Base-by-base conservation (phyloP, 2,797 vertebrate species). In the Hippocampus kuda region DNA sequence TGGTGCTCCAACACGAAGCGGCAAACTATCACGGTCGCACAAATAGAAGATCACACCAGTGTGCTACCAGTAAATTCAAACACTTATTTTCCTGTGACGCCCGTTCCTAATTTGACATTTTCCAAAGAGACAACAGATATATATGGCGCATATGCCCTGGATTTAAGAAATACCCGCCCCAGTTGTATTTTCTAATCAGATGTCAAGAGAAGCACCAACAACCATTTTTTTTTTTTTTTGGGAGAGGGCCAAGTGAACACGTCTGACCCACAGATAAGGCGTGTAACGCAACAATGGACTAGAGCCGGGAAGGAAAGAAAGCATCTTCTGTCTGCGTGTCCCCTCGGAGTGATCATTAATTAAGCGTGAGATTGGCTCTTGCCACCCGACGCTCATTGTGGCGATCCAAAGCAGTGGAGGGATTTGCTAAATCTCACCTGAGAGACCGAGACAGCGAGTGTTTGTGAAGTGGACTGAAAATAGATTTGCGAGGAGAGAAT, bases 341-440 rank as follows among this genome's bases (percentile, higher is more conserved):
- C 79, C 78, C 10, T 57, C 0, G 63, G 85, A 85, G 79, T 76
- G 22, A 68, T 84, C 79, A 86, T 87, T 89, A 89, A 90, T 89
- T 89, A 89, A 89, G 78, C 69, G 74, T 87, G 85, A 88, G 80
- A 88, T 86, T 86, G 84, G 73, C 80, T 88, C 77, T 75, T 76
- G 79, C 76, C 72, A 68, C 72, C 74, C 27, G 68, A 65, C 73
- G 70, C 75, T 78, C 68, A 54, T 75, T 76, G 72, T 65, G 73
- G 73, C 80, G 78, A 84, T 81, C 77, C 79, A 54, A 67, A 81
- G 73, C 72, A 48, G 78, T 74, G 70, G 68, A 66, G 80, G 79
- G 79, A 88, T 74, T 83, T 24, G 9, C 63, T 72, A 72, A 73
- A 70, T 77, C 73, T 83, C 76, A 78, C 74, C 77, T 79, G 75